Evolutionary conservation across 2,888 invertebrate genomes (phyloP), one percentile per base, ranked within the genome.

Genomic region (Leucozona laternaria): DNA sequence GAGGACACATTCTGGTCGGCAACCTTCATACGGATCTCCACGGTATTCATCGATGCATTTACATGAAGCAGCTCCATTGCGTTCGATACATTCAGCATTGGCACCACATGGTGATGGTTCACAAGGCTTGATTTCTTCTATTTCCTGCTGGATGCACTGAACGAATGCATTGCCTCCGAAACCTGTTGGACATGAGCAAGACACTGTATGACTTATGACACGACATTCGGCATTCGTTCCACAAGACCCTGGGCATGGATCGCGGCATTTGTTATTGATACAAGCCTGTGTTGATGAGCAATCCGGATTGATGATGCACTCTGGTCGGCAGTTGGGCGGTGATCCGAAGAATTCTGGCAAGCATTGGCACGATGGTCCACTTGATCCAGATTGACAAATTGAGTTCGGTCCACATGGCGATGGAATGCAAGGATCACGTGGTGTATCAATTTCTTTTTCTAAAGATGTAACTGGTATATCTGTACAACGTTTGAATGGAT

Each of bases 51-150:
- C 94, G 86, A 97, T 94, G 90, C 97, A 97, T 50, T 95, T 95
- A 90, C 97, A 97, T 71, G 96, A 95, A 25, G 97, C 97, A 34
- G 96, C 96, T 45, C 96, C 96, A 89, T 96, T 96, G 86, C 95
- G 94, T 92, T 95, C 95, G 91, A 92, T 97, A 96, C 90, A 96
- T 93, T 89, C 95, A 2, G 97, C 97, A 91, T 97, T 98, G 1
- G 96, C 93, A 45, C 97, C 98, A 91, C 98, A 98, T 1, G 97
- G 97, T 40, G 97, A 97, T 71, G 97, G 97, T 90, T 97, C 95
- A 90, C 97, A 97, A 0, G 97, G 97, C 89, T 95, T 95, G 6
- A 94, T 91, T 50, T 94, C 93, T 90, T 95, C 92, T 17, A 87
- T 88, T 64, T 89, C 88, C 10, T 84, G 93, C 90, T 94, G 94